These are phyloP conservation scores for Catocala nupta DNA, from an alignment of 2,888 invertebrate genomes.

Conservation along the genomic window DNA sequence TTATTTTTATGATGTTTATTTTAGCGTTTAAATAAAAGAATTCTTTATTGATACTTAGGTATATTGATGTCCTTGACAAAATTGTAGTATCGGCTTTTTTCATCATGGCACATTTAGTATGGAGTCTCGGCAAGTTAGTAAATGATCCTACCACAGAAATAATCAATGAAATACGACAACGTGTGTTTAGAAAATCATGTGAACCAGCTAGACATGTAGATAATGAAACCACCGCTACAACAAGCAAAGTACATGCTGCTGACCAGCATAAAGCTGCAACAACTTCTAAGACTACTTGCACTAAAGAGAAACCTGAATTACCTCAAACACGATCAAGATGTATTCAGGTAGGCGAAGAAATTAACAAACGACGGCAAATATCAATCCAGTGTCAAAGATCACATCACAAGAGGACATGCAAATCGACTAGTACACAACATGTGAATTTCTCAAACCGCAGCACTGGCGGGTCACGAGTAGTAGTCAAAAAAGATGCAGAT, in stretches of 20 bases:
- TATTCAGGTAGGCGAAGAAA: slow-evolving; percentile 58
- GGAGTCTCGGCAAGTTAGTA: slow-evolving; percentile 70
- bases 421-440: slow-evolving; percentile 58
- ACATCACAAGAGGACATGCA: slow-evolving; percentile 40
- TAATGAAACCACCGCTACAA: slow-evolving; percentile 1
- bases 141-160: slow-evolving; percentile 70
- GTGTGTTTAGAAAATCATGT: slow-evolving; percentile 45
- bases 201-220: slow-evolving; percentile 4
- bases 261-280: too few relatives aligned
- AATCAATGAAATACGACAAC: slow-evolving; percentile 58
- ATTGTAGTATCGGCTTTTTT: too few relatives aligned
- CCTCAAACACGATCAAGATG: slow-evolving; percentile 44
- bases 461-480: slow-evolving; percentile 41
- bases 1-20: too few relatives aligned
- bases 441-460: slow-evolving; percentile 50
- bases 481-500: slow-evolving; percentile 51
- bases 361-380: slow-evolving; percentile 43
- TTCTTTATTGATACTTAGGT: too few relatives aligned
- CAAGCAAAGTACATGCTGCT: not conserved
- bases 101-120: slow-evolving; percentile 65
- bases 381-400: slow-evolving; percentile 58
- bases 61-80: too few relatives aligned
- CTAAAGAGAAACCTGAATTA: slow-evolving; percentile 16
- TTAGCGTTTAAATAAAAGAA: too few relatives aligned
- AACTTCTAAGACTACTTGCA: too few relatives aligned